phyloP scores from a whole-genome alignment of 2,797 vertebrate species.

The Hyperoplus immaculatus region DNA sequence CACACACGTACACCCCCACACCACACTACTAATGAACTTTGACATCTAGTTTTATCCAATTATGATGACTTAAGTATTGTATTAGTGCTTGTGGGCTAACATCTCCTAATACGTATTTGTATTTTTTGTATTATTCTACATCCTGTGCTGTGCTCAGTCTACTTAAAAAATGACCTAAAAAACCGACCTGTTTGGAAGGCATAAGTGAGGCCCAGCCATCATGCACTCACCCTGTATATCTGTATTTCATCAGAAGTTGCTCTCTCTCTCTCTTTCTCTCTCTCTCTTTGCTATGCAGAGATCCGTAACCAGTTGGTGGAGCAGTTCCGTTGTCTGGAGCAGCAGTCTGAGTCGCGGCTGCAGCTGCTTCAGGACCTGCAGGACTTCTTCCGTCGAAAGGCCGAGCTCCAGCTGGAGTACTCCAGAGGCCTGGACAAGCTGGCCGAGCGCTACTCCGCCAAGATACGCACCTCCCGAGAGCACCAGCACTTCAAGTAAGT shows the following conservation, averaged over 20 bases:
- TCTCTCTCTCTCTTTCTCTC: slow-evolving; percentile 52
- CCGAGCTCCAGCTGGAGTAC: slow-evolving; percentile 97
- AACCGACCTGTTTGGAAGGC: slow-evolving; percentile 34
- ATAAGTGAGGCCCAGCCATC: slow-evolving; percentile 39
- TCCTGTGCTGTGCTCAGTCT: slow-evolving; percentile 1
- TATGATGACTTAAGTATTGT: slow-evolving; percentile 67
- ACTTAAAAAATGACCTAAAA: slow-evolving; percentile 36
- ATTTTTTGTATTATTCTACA: neutral
- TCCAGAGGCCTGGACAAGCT: slow-evolving; percentile 97
- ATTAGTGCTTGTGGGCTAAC: slow-evolving; percentile 32
- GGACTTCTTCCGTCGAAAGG: slow-evolving; percentile 98
- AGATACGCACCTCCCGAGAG: slow-evolving; percentile 95
- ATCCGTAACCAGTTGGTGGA: slow-evolving; percentile 97
- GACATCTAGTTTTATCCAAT: slow-evolving; percentile 63
- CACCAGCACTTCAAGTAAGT: slow-evolving; percentile 97
- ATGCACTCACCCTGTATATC: slow-evolving; percentile 12
- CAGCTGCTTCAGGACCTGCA: slow-evolving; percentile 98
- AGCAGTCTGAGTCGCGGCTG: slow-evolving; percentile 96
- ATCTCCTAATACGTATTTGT: slow-evolving; percentile 21
- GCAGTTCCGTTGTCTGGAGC: slow-evolving; percentile 98
- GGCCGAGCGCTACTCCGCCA: slow-evolving; percentile 96
- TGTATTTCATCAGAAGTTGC: slow-evolving; percentile 52
- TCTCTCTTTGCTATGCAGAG: slow-evolving; percentile 83
- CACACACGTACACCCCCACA: slow-evolving; percentile 15
- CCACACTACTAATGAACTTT: slow-evolving; percentile 57